Base-by-base conservation (phyloP, 2,888 invertebrate species). In the Lysandra bellargus region DNA sequence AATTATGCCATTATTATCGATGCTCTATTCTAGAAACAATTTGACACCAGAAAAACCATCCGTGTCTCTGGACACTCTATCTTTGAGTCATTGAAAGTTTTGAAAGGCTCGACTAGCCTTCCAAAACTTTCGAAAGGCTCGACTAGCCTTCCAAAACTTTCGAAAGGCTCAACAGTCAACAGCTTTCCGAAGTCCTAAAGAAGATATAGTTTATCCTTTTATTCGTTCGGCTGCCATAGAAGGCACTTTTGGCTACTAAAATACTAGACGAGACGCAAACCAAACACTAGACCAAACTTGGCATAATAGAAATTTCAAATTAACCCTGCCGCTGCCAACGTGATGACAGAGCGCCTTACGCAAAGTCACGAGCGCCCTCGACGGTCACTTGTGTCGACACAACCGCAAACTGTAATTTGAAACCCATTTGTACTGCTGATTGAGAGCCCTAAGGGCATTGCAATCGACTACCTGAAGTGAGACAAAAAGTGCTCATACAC, bases 371-470 rank as follows among this genome's bases (percentile, higher is more conserved):
- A 83, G 79, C 77, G 78, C 69, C 74, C 80, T 79, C 74, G 79
- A 73, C 60, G 79, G 80, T 83, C 83, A 83, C 82, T 80, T 81
- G 82, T 81, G 82, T 82, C 80, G 82, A 82, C 83, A 81, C 82
- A 81, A 83, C 83, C 83, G 81, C 83, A 82, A 81, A 82, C 80
- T 69, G 82, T 83, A 83, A 84, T 84, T 83, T 83, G 81, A 83
- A 82, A 83, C 82, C 80, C 83, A 83, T 84, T 84, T 80, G 82
- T 81, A 82, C 79, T 82, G 79, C 79, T 80, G 81, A 84, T 83
- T 83, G 81, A 81, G 80, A 81, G 82, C 84, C 83, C 84, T 84
- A 81, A 81, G 82, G 80, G 81, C 82, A 80, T 23, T 7, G 81
- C 82, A 80, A 9, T 2, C 30, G 30, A 30, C 64, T 64, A 64